Base-by-base conservation (phyloP, 2,797 vertebrate genomes). In the Cercopithecus hamlyni region DNA sequence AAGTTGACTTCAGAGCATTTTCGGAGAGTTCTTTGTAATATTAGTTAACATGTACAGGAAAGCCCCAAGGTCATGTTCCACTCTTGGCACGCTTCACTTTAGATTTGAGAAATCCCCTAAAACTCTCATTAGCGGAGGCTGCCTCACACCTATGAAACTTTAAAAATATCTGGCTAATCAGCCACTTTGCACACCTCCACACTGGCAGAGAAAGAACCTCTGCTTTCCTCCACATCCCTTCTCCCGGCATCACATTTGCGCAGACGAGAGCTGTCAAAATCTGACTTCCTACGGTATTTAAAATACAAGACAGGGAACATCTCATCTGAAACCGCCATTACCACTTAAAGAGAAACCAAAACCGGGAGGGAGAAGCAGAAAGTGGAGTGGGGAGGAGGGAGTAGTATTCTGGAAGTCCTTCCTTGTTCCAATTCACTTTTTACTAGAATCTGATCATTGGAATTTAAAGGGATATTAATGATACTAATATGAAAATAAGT, bases 31-130 rank as follows among this genome's bases (percentile, higher is more conserved):
- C 98, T 99, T 99, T 98, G 98, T 98, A 98, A 99, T 98, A 98
- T 98, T 98, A 99, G 98, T 0, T 98, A 99, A 98, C 98, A 98
- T 98, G 98, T 98, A 98, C 98, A 98, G 98, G 98, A 98, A 98
- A 98, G 98, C 98, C 98, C 98, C 98, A 98, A 98, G 98, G 98
- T 99, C 98, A 98, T 98, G 98, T 99, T 99, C 98, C 97, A 98
- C 98, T 98, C 98, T 98, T 98, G 98, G 98, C 99, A 99, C 98
- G 98, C 97, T 99, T 99, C 98, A 98, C 98, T 98, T 99, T 94
- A 98, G 98, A 99, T 99, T 99, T 98, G 97, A 98, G 98, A 99
- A 98, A 98, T 98, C 98, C 98, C 98, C 98, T 98, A 98, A 98
- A 99, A 98, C 97, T 98, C 98, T 99, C 98, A 99, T 99, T 99